These are phyloP conservation scores for Urophycis tenuis DNA, from an alignment of 2,797 vertebrate genomes.

Conservation along the genomic window DNA sequence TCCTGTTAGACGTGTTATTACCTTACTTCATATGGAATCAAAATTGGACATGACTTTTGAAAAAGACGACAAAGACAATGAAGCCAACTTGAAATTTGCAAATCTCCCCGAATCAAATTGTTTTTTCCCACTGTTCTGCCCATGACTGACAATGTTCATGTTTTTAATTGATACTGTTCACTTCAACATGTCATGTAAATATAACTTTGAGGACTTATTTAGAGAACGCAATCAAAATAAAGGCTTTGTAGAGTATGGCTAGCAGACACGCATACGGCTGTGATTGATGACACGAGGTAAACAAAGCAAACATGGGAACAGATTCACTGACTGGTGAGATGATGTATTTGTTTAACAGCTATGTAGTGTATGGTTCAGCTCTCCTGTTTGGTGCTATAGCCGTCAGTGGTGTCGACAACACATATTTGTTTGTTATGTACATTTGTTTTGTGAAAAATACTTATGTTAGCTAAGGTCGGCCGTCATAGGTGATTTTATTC, in stretches of 20 bases:
- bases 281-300: constrained; percentile 59
- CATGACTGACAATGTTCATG: constrained; percentile 55
- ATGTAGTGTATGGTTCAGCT: constrained; percentile 1
- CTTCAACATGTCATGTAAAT: constrained; percentile 56
- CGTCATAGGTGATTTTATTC: neutral
- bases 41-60: constrained; percentile 54
- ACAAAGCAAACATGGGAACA: constrained; percentile 42
- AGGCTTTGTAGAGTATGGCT: constrained; percentile 53
- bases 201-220: constrained; percentile 52
- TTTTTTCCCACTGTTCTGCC: constrained; percentile 17
- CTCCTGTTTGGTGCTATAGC: neutral
- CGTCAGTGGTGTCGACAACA: neutral
- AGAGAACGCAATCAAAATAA: constrained; percentile 50
- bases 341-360: constrained; percentile 55
- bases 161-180: constrained; percentile 49
- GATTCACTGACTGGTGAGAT: constrained; percentile 34
- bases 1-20: constrained; percentile 28
- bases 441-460: neutral
- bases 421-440: neutral
- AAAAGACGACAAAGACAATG: constrained; percentile 42
- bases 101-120: constrained; percentile 20
- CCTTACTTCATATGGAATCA: constrained; percentile 39
- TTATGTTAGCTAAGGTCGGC: neutral
- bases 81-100: constrained; percentile 39
- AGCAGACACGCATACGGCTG: constrained; percentile 53